Conservation (phyloP, 2,797 vertebrate species). For the Lepilemur septentrionalis region DNA sequence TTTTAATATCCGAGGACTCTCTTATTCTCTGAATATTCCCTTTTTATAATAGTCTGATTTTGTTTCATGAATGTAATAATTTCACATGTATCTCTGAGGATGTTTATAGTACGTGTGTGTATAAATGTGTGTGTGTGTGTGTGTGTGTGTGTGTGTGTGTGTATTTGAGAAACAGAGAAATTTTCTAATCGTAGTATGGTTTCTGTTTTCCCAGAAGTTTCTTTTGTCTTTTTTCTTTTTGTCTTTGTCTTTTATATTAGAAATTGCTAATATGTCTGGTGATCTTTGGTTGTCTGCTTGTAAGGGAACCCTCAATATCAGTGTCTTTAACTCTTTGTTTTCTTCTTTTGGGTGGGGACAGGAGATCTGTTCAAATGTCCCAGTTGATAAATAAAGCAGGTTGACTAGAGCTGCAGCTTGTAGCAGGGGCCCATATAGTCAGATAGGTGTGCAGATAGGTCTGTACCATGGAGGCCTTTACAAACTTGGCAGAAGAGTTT, state of each 20-base stretch:
- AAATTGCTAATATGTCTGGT: background rate
- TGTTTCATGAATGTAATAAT: background rate
- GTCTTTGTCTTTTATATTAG: background rate
- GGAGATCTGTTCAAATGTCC: background rate
- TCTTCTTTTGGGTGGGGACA: background rate
- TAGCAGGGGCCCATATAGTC: background rate
- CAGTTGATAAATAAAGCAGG: background rate
- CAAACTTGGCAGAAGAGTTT: background rate
- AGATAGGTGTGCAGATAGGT: background rate
- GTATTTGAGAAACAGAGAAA: background rate
- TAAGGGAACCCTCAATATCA: background rate
- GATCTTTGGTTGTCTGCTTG: background rate
- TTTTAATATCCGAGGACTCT: background rate
- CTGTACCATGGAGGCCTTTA: background rate
- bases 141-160: background rate
- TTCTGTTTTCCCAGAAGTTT: background rate
- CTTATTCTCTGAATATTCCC: background rate
- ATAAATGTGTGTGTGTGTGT: background rate
- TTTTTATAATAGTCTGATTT: background rate
- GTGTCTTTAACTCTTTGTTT: background rate
- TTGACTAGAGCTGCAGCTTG: background rate
- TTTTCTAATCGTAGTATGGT: background rate
- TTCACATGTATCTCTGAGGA: background rate
- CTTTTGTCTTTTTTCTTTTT: background rate
- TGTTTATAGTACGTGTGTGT: background rate